Evolutionary conservation across 2,888 invertebrate genomes (phyloP).

Genomic region (Lasioglossum leucozonium): DNA sequence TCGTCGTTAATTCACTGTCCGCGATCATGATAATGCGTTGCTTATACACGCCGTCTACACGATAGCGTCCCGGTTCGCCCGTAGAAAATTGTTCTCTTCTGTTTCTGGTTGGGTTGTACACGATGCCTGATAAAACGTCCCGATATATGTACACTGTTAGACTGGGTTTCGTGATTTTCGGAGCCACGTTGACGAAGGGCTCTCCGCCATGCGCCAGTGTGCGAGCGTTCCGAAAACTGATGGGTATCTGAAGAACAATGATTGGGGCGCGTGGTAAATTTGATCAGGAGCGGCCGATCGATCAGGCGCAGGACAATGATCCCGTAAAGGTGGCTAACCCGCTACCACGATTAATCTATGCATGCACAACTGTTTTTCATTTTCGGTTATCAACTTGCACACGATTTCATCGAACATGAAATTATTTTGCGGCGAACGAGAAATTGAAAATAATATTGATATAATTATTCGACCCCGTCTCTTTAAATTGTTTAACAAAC

Average conservation of each 20-base stretch:
- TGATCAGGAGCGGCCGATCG: background rate
- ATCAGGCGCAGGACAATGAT: background rate
- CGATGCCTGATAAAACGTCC: conserved; percentile 42
- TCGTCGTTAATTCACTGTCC: conserved; percentile 70
- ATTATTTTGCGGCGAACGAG: background rate
- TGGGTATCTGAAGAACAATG: background rate
- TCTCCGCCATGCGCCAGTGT: background rate
- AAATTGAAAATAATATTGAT: no score
- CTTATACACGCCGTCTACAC: conserved; percentile 48
- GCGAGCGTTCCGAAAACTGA: background rate
- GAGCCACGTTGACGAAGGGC: background rate
- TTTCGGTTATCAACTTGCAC: background rate
- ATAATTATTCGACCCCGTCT: no score
- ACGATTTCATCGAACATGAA: no score
- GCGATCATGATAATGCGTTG: conserved; percentile 63
- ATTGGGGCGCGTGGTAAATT: conserved; percentile 8
- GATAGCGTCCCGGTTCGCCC: conserved; percentile 27
- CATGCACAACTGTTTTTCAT: background rate
- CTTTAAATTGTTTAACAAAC: no score
- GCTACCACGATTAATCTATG: background rate
- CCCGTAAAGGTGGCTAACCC: background rate
- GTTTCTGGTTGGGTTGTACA: conserved; percentile 12
- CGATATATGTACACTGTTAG: conserved; percentile 15
- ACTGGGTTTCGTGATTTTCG: conserved; percentile 43
- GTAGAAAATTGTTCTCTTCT: conserved; percentile 45